A percentile compares a stretch with the other conserved stretches of the same genome.
Conservation (phyloP, 2,888 invertebrate genomes). For the Buathra laborator region DNA sequence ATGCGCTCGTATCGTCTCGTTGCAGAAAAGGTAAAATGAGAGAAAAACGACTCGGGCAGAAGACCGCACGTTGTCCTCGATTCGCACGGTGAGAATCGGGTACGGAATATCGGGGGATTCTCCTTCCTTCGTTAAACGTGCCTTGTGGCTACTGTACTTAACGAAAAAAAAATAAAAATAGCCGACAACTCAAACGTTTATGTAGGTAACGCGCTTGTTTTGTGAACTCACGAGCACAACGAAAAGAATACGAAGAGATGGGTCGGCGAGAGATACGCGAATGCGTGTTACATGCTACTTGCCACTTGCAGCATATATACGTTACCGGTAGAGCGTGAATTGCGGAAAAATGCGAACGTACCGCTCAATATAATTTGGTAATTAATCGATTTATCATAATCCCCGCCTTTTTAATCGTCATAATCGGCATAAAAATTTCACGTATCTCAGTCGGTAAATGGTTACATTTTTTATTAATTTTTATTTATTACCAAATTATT, state of each 20-base stretch:
- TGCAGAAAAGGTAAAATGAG: not conserved
- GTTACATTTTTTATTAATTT: not conserved
- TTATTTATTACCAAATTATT: not conserved
- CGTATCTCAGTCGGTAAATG: no score
- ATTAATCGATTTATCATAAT: not conserved
- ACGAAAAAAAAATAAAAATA: constrained; percentile 26
- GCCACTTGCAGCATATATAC: not conserved
- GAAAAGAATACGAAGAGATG: constrained; percentile 9
- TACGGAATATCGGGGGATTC: constrained; percentile 53
- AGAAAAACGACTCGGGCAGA: constrained; percentile 2
- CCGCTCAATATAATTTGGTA: not conserved
- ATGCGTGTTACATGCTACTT: constrained; percentile 37
- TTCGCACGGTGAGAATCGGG: constrained; percentile 62
- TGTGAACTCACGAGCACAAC: constrained; percentile 41
- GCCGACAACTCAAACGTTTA: constrained; percentile 43
- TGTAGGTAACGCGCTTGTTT: constrained; percentile 51
- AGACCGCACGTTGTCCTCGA: constrained; percentile 51
- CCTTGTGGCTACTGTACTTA: constrained; percentile 14
- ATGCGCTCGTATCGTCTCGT: not conserved
- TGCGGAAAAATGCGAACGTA: not conserved
- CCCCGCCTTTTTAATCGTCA: not conserved
- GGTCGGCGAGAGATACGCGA: constrained; percentile 35
- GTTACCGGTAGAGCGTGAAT: constrained; percentile 5
- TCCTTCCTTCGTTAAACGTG: not conserved
- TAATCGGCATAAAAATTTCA: not conserved